A percentile compares a stretch with the other conserved stretches of the same genome.
phyloP scores from a whole-genome alignment of 2,888 invertebrate species.

The Cinara cedri region DNA sequence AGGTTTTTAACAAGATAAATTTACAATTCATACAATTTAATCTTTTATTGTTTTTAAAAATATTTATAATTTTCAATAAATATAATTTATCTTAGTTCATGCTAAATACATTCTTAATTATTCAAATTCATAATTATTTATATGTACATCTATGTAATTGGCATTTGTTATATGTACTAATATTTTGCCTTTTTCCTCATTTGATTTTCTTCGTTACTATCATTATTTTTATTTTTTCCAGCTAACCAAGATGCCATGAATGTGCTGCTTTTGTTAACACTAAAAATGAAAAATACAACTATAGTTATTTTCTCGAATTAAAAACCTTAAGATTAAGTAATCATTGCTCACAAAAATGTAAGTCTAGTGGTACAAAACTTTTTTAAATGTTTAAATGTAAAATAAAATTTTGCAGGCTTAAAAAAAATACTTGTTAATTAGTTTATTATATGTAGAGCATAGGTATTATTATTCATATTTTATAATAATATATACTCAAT shows the following conservation, averaged over 20 bases:
- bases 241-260: slow-evolving; percentile 49
- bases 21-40: not conserved
- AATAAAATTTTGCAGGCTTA: no score
- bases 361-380: no score
- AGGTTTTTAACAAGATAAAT: not conserved
- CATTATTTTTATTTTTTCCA: slow-evolving; percentile 36
- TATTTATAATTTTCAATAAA: slow-evolving; percentile 18
- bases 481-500: no score
- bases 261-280: slow-evolving; percentile 45
- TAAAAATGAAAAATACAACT: slow-evolving; percentile 11
- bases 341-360: no score
- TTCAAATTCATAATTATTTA: not conserved
- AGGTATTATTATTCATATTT: no score
- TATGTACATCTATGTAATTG: not conserved
- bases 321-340: not conserved
- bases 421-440: no score
- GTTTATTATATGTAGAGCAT: no score
- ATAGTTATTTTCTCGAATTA: not conserved
- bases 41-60: not conserved
- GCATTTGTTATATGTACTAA: not conserved
- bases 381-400: no score
- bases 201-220: slow-evolving; percentile 26
- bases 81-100: not conserved
- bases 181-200: slow-evolving; percentile 38
- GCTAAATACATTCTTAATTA: not conserved